These are phyloP conservation scores for Rapana venosa DNA, from an alignment of 2,888 invertebrate species.

Conservation along the genomic window DNA sequence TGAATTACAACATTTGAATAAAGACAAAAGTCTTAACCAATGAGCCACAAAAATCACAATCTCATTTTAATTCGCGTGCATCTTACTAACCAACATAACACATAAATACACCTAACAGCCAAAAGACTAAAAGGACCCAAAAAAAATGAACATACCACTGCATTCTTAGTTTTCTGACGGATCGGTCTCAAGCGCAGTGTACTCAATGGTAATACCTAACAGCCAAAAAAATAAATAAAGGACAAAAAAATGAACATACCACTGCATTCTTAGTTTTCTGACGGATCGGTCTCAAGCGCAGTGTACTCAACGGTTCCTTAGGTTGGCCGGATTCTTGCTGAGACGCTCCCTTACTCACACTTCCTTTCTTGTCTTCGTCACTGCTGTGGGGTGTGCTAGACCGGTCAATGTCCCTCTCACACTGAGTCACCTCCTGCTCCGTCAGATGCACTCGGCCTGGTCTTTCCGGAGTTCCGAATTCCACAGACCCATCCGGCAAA, in stretches of 20 bases:
- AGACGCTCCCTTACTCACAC: not conserved
- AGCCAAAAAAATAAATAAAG: slow-evolving; percentile 16
- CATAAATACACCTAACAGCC: not conserved
- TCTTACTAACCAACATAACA: too few relatives aligned
- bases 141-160: slow-evolving; percentile 83
- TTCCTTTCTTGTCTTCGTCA: slow-evolving; percentile 24
- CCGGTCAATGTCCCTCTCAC: slow-evolving; percentile 37
- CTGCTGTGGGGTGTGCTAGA: slow-evolving; percentile 27
- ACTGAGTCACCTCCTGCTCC: slow-evolving; percentile 46
- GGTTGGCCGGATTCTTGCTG: not conserved
- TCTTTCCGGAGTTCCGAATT: slow-evolving; percentile 49
- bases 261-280: slow-evolving; percentile 92
- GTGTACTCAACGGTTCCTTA: slow-evolving; percentile 84
- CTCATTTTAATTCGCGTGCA: too few relatives aligned
- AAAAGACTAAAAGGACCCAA: slow-evolving; percentile 7
- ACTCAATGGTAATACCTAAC: slow-evolving; percentile 81
- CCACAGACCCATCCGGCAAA: slow-evolving; percentile 17
- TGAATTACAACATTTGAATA: too few relatives aligned
- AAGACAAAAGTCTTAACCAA: too few relatives aligned
- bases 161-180: slow-evolving; percentile 91
- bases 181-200: slow-evolving; percentile 88
- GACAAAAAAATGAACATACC: slow-evolving; percentile 80
- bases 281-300: slow-evolving; percentile 87
- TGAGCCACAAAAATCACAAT: too few relatives aligned
- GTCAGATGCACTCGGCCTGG: slow-evolving; percentile 39